These are phyloP conservation scores for Daptonema setosum DNA, from an alignment of 2,888 invertebrate genomes.

Conservation along the genomic window DNA sequence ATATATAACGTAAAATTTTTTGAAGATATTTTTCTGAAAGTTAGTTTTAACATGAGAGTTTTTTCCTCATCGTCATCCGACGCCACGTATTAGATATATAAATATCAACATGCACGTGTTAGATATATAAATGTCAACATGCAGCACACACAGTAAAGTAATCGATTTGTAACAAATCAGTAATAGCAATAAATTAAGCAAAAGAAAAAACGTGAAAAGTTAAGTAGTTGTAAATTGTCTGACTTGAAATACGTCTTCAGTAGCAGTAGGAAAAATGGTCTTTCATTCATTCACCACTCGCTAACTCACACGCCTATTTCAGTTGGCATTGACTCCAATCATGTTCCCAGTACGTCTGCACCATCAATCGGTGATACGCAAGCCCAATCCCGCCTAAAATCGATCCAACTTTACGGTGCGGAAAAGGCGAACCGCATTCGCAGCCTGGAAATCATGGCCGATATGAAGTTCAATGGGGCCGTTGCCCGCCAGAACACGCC, in stretches of 20 bases:
- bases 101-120: too few relatives aligned
- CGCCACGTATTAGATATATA: too few relatives aligned
- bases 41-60: too few relatives aligned
- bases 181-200: too few relatives aligned
- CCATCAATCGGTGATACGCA: not conserved
- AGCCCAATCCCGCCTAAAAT: not conserved
- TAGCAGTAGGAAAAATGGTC: not conserved
- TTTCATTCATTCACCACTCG: not conserved
- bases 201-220: too few relatives aligned
- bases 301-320: not conserved
- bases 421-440: not conserved
- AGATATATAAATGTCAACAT: too few relatives aligned
- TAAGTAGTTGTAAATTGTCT: not conserved
- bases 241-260: not conserved
- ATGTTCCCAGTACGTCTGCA: not conserved
- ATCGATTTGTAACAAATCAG: too few relatives aligned
- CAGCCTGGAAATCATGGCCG: not conserved
- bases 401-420: not conserved
- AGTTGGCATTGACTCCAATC: not conserved
- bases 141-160: too few relatives aligned
- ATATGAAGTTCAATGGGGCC: not conserved
- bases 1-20: too few relatives aligned
- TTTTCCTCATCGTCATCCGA: too few relatives aligned
- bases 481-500: not conserved
- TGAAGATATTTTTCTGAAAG: too few relatives aligned